Evolutionary conservation across 2,888 invertebrate species (phyloP), one percentile per base, ranked within the genome.

Genomic region (Macrophya annulata): DNA sequence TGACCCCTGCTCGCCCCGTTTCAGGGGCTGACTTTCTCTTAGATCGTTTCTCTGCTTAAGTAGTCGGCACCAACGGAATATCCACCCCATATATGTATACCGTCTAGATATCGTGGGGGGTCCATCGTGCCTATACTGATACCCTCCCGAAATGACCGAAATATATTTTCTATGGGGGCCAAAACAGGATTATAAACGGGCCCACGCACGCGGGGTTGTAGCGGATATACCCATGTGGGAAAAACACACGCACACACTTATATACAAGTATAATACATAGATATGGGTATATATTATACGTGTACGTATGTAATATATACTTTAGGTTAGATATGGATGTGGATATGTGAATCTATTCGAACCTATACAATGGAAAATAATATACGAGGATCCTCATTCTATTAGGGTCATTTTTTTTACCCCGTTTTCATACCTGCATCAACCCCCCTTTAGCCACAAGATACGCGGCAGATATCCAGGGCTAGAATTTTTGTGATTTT

Each of bases 341-440:
- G 48, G 76, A 45, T 81, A 45, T 25, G 40, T 71, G 68, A 83
- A 68, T 71, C 37, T 45, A 68, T 83, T 12, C 25, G 37, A 9
- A 55, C 59, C 21, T 77, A 86, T 86, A 88, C 88, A 88, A 89
- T 89, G 88, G 87, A 87, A 87, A 88, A 89, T 89, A 89, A 89
- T 89, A 89, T 89, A 89, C 88, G 89, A 89, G 88, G 62, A 87
- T 85, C 85, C 85, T 86, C 31, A 31, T 87, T 87, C 85, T 87
- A 87, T 88, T 86, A 85, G 59, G 81, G 74, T 83, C 86, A 87
- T 86, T 87, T 86, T 89, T 88, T 87, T 88, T 85, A 68, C 85
- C 86, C 72, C 85, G 85, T 86, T 86, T 65, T 86, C 86, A 86
- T 86, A 68, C 31, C 71, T 43, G 62, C 85, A 72, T 40, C 85